Base-by-base conservation (phyloP, 1,140 invertebrate species). In the Akabosia matsudoensis region DNA sequence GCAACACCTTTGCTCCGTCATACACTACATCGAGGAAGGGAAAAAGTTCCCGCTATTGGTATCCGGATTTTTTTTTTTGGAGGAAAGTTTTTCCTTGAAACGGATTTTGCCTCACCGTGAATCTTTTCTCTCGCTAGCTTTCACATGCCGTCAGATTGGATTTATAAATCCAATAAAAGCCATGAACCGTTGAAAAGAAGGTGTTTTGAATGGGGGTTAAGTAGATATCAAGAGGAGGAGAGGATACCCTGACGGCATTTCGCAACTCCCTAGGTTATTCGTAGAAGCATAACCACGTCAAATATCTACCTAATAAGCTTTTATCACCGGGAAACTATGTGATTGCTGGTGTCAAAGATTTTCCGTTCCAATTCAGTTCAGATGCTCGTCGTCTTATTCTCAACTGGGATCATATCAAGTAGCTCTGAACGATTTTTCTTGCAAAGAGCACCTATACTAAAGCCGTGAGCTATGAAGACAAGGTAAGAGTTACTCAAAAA, bases 171-270 rank as follows among this genome's bases (percentile, higher is more conserved):
- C 61, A 67, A 67, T 67, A 67, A 67, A 70, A 45, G 33, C 70
- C 33, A 72, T 72, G 70, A 72, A 72, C 70, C 70, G 33, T 72
- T 33, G 33, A 13, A 72, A 72, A 51, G 61, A 67, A 61, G 54
- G 54, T 61, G 54, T 61, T 61, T 24, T 24, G 54, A 61, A 24
- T 61, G 54, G 37, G n/a, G 54, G 54, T 61, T n/a, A 61, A 61
- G 54, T 61, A 61, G 54, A 61, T 61, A 61, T 14, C 4, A 14
- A 22, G 18, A 61, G 7, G 54, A 22, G 24, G 24, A 22, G 14
- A 24, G 13, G 54, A n/a, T 24, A 24, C 24, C 54, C 18, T 45
- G 37, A 10, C 37, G 7, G n/a, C n/a, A 45, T 18, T 45, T 45
- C 18, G 37, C 37, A 10, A 7, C 37, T 18, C 18, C 18, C 7